These are phyloP conservation scores for Hetaerina americana DNA, from an alignment of 1,140 invertebrate species.

Conservation along the genomic window DNA sequence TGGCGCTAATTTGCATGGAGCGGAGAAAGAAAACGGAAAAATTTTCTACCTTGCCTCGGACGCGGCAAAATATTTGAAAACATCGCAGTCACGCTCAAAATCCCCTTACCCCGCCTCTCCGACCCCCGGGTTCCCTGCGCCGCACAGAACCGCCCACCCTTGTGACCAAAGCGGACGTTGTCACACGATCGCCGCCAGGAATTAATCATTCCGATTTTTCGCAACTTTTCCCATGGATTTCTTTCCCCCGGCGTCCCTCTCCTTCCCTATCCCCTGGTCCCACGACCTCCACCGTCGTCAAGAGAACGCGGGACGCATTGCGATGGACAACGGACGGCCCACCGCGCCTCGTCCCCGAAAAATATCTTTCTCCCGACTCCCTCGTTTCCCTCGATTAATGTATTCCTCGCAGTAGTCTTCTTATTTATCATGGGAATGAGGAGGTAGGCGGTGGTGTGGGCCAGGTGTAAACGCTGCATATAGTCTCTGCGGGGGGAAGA, in stretches of 20 bases:
- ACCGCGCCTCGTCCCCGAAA: neutral
- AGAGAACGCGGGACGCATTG: too few relatives aligned
- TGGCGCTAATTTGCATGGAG: too few relatives aligned
- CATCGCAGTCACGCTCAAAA: too few relatives aligned
- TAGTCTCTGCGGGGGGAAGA: too few relatives aligned
- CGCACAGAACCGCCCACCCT: neutral
- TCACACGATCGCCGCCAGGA: too few relatives aligned
- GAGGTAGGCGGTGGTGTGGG: too few relatives aligned
- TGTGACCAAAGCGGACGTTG: too few relatives aligned
- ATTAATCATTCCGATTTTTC: conserved; percentile 1
- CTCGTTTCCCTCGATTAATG: neutral
- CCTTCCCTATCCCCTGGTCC: too few relatives aligned
- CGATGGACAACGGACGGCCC: neutral
- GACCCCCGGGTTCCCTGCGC: neutral
- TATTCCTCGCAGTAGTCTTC: neutral
- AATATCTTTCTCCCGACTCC: neutral
- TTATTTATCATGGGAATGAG: neutral
- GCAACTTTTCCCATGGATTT: neutral
- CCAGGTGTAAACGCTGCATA: neutral
- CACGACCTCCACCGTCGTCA: too few relatives aligned
- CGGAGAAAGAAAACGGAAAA: too few relatives aligned
- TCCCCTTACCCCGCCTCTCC: neutral
- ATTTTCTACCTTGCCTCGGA: too few relatives aligned
- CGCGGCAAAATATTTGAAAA: too few relatives aligned
- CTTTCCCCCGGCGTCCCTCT: neutral